Base-by-base conservation (phyloP, 2,888 invertebrate species). In the Pachymerium ferrugineum region DNA sequence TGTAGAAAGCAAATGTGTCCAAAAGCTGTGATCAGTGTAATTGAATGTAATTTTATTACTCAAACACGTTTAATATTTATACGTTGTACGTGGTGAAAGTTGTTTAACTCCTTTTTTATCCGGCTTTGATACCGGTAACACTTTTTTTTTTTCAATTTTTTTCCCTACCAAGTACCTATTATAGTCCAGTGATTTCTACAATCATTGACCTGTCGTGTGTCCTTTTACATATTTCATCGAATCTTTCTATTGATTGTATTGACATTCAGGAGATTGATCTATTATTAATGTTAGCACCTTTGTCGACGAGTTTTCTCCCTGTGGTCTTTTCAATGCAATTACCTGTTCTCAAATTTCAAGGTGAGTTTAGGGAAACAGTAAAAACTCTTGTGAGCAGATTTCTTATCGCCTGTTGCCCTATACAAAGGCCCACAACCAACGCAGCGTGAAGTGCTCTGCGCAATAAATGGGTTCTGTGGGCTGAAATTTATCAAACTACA, bases 281-380 rank as follows among this genome's bases (percentile, higher is more conserved):
- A n/a, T 47, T 47, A 47, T 47, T 47, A 47, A 47, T 47, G 47
- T 47, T 47, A 22, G 47, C 47, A 47, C 47, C 19, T 47, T 47
- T 47, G 47, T 47, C 16, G 47, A 16, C 47, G 16, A 47, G 47
- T 47, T 47, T 19, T 47, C 47, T 47, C 47, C 47, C 47, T 47
- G 14, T 47, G 47, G 19, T 47, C 47, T 47, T 47, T 47, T 22
- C 47, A 47, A 47, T 47, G 47, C 47, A 47, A 47, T 47, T 47
- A 47, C 47, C 47, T 47, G 47, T 47, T 47, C 47, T 47, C 47
- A 47, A 47, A 68, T 68, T 68, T 68, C 68, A 68, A 68, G 68
- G 68, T 68, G 68, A 68, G 68, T 68, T 68, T 68, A 68, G 68
- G 68, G 68, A 68, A 68, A 68, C 68, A 68, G 25, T 68, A 16